phyloP scores from a whole-genome alignment of 1,140 invertebrate species.

The Lordiphosa mommai region DNA sequence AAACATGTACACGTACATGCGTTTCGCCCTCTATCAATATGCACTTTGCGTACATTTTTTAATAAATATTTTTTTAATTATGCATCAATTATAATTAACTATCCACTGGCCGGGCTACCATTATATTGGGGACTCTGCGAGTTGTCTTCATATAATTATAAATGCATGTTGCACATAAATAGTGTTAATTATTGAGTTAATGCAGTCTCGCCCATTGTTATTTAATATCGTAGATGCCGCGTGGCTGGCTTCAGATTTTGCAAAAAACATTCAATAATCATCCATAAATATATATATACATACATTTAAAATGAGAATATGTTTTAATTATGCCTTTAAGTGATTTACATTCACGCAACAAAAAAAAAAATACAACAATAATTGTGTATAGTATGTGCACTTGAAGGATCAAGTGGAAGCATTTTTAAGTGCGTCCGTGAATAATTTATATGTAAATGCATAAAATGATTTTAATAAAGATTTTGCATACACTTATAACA shows the following conservation, averaged over 20 bases:
- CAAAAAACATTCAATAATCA: slow-evolving; percentile 12
- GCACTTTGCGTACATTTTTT: slow-evolving; percentile 33
- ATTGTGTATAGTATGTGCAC: neutral
- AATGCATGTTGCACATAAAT: slow-evolving; percentile 59
- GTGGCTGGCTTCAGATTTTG: slow-evolving; percentile 6
- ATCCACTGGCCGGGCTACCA: slow-evolving; percentile 8
- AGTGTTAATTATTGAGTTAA: slow-evolving; percentile 72
- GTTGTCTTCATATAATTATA: slow-evolving; percentile 34
- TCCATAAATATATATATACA: slow-evolving; percentile 27
- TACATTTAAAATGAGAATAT: slow-evolving; percentile 50
- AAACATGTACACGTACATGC: too few species aligned
- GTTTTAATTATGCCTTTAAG: slow-evolving; percentile 66
- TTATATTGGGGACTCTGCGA: slow-evolving; percentile 27
- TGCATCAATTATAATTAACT: slow-evolving; percentile 57
- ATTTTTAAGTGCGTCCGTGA: neutral
- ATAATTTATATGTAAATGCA: neutral
- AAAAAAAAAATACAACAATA: neutral
- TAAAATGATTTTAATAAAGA: too few species aligned
- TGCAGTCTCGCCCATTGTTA: slow-evolving; percentile 60
- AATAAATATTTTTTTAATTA: slow-evolving; percentile 60
- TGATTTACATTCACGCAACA: slow-evolving; percentile 42
- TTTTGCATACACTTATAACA: too few species aligned
- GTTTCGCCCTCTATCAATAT: slow-evolving; percentile 28
- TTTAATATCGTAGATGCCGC: slow-evolving; percentile 32
- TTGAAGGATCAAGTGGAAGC: neutral